phyloP scores from a whole-genome alignment of 2,888 invertebrate genomes.

The Rotaria macrura region DNA sequence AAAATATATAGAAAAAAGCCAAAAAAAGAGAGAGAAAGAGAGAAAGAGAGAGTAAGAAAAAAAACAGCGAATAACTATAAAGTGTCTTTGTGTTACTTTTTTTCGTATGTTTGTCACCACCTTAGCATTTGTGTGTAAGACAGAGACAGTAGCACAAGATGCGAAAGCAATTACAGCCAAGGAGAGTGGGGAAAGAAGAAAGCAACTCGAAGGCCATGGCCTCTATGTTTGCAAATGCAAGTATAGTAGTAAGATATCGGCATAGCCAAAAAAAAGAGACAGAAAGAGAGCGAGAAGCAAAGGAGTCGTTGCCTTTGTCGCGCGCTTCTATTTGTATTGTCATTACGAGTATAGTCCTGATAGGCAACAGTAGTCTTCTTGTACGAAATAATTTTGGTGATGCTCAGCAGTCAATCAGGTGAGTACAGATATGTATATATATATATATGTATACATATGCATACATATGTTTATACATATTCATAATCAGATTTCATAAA shows the following conservation, averaged over 20 bases:
- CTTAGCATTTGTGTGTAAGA: background rate
- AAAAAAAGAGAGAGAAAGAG: background rate
- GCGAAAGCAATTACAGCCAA: constrained; percentile 10
- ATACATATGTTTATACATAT: no score
- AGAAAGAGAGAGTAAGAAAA: background rate
- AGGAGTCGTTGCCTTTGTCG: constrained; percentile 1
- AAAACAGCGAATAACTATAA: background rate
- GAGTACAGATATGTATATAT: background rate
- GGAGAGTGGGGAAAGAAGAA: background rate
- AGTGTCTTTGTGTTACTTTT: background rate
- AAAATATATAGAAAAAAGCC: background rate
- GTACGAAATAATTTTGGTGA: background rate
- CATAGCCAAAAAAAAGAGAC: background rate
- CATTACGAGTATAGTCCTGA: background rate
- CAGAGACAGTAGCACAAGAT: background rate
- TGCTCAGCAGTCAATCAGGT: background rate
- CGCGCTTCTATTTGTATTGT: background rate
- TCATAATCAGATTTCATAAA: no score
- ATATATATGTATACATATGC: background rate
- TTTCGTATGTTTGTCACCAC: constrained; percentile 8
- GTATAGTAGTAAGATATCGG: background rate
- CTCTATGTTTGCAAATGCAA: background rate
- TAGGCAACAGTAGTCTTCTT: background rate
- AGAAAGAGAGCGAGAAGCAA: background rate
- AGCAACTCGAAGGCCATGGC: background rate